These are phyloP conservation scores for Lissocephala sabroskyi DNA, from an alignment of 2,888 invertebrate species.

Conservation along the genomic window DNA sequence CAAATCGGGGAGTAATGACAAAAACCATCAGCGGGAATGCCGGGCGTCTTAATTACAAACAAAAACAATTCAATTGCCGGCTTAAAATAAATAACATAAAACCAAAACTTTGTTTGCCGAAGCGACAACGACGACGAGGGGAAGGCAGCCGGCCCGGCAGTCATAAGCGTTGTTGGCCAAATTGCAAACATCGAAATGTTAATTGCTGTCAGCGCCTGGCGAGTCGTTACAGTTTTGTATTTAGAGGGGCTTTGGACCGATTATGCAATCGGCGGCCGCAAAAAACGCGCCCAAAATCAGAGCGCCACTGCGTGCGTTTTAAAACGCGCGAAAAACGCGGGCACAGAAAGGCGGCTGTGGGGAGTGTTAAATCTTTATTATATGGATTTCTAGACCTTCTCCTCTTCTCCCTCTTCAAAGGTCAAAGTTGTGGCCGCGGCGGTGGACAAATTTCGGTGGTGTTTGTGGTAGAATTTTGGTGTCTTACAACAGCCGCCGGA, in stretches of 20 bases:
- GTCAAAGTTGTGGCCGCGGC: too few relatives aligned
- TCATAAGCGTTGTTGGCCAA: constrained; percentile 24
- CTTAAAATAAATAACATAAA: constrained; percentile 23
- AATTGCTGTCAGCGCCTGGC: constrained; percentile 43
- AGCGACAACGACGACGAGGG: constrained; percentile 11
- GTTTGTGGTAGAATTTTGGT: too few relatives aligned
- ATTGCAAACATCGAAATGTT: constrained; percentile 51
- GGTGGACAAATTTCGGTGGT: too few relatives aligned
- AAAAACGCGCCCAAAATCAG: constrained; percentile 13
- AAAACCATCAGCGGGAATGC: constrained; percentile 31
- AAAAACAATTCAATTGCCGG: constrained; percentile 44
- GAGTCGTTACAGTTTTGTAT: constrained; percentile 5
- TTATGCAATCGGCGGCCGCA: constrained; percentile 21
- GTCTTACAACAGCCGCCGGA: too few relatives aligned
- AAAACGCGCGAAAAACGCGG: constrained; percentile 37
- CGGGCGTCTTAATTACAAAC: constrained; percentile 51
- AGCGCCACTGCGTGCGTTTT: constrained; percentile 15
- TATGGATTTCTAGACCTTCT: not conserved
- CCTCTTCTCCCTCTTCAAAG: not conserved
- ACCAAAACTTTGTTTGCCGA: not conserved
- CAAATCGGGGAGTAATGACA: not conserved
- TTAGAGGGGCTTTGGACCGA: not conserved
- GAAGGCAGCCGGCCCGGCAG: constrained; percentile 1
- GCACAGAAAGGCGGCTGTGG: constrained; percentile 5
- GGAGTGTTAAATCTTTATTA: not conserved